These are phyloP conservation scores for Trichonephila clavata DNA, from an alignment of 1,140 invertebrate species.

Conservation along the genomic window DNA sequence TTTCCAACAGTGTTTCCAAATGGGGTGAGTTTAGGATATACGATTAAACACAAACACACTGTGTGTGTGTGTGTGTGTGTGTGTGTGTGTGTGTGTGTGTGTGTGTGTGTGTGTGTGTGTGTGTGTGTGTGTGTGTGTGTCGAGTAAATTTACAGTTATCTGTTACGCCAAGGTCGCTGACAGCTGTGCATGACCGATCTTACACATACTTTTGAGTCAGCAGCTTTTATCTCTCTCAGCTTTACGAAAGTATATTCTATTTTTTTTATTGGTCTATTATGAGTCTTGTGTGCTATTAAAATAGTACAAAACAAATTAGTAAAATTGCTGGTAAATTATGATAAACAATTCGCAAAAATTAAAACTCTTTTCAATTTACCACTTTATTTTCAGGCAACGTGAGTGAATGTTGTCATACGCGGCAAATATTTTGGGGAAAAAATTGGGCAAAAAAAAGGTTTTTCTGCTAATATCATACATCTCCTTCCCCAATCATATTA, in stretches of 20 bases:
- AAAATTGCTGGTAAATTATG: background rate
- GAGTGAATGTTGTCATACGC: background rate
- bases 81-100: too few relatives aligned
- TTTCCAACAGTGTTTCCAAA: background rate
- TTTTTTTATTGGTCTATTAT: background rate
- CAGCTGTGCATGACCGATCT: background rate
- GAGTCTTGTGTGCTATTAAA: too few relatives aligned
- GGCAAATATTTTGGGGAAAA: too few relatives aligned
- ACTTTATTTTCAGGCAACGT: background rate
- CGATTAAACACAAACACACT: background rate
- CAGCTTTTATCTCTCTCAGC: background rate
- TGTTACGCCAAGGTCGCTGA: slow-evolving; percentile 34
- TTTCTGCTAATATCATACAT: too few relatives aligned
- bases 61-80: too few relatives aligned
- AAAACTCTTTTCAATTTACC: background rate
- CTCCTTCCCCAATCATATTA: too few relatives aligned
- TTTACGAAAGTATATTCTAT: background rate
- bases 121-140: too few relatives aligned
- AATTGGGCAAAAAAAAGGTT: too few relatives aligned
- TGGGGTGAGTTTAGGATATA: background rate
- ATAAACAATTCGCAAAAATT: background rate
- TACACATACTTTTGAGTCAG: slow-evolving; percentile 25
- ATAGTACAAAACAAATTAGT: background rate
- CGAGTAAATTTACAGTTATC: slow-evolving; percentile 1
- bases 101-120: too few relatives aligned